Evolutionary conservation across 2,797 vertebrate genomes (phyloP).

Genomic region (Erethizon dorsatum): DNA sequence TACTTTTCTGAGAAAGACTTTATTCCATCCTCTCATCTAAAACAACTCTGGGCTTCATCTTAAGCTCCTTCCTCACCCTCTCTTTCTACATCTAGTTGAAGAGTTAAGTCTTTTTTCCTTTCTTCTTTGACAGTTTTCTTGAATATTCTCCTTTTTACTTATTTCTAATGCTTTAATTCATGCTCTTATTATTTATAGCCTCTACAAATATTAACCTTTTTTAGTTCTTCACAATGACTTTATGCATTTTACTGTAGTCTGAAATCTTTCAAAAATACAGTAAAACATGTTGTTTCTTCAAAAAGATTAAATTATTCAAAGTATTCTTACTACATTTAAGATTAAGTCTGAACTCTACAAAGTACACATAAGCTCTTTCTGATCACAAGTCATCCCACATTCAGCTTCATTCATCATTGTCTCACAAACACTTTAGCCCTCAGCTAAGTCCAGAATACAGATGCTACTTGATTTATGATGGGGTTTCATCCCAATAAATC

Average conservation of each 20-base stretch:
- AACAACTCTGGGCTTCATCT: background rate
- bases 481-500: background rate
- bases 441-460: background rate
- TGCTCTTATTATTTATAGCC: constrained; percentile 21
- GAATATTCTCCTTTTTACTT: constrained; percentile 18
- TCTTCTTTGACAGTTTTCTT: background rate
- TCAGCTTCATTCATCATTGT: background rate
- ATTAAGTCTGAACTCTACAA: constrained; percentile 42
- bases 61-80: background rate
- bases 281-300: background rate
- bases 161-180: constrained; percentile 31
- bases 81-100: constrained; percentile 3
- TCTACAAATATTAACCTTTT: background rate
- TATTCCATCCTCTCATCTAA: background rate
- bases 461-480: background rate
- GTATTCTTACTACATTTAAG: constrained; percentile 11
- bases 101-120: background rate
- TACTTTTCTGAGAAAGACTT: constrained; percentile 11
- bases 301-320: constrained; percentile 49
- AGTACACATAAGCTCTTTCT: constrained; percentile 24
- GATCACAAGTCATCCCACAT: background rate
- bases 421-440: constrained; percentile 32
- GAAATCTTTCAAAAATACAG: constrained; percentile 46
- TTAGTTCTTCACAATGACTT: background rate
- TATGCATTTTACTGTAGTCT: background rate